phyloP scores from a whole-genome alignment of 2,113 vertebrate genomes.

The Beaufortia kweichowensis region DNA sequence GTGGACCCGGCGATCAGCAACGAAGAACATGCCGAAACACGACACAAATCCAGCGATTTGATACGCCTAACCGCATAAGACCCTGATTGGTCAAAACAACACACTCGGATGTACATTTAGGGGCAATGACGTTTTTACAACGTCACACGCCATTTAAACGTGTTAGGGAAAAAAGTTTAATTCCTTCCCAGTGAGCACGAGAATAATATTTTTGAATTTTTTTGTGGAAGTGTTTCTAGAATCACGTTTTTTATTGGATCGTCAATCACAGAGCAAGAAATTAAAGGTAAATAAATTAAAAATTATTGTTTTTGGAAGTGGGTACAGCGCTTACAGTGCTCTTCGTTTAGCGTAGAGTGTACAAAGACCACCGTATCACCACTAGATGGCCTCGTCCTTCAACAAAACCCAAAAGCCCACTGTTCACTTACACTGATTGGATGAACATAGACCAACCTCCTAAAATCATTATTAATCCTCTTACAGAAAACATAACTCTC shows the following conservation, averaged over 20 bases:
- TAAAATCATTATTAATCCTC: conserved; percentile 83
- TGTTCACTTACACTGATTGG: conserved; percentile 63
- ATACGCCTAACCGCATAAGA: background rate
- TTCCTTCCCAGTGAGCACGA: no score
- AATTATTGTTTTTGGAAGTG: no score
- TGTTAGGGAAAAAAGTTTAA: no score
- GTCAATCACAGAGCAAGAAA: no score
- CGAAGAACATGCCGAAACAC: conserved; percentile 12
- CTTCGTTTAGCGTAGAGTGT: no score
- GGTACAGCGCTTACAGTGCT: no score
- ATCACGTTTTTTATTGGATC: no score
- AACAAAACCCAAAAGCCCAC: conserved; percentile 54
- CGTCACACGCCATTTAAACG: no score
- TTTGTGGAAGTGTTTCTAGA: no score
- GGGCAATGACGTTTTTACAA: background rate
- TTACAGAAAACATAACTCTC: conserved; percentile 75
- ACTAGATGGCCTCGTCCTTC: conserved; percentile 55
- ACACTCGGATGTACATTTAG: background rate
- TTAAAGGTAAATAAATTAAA: no score
- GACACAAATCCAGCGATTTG: background rate
- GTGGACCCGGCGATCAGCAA: background rate
- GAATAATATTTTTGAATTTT: no score
- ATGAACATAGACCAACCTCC: conserved; percentile 69
- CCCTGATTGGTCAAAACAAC: conserved; percentile 19
- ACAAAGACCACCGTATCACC: conserved; percentile 18